Evolutionary conservation across 2,113 vertebrate genomes (phyloP).

Genomic region (Hippocampus abdominalis): DNA sequence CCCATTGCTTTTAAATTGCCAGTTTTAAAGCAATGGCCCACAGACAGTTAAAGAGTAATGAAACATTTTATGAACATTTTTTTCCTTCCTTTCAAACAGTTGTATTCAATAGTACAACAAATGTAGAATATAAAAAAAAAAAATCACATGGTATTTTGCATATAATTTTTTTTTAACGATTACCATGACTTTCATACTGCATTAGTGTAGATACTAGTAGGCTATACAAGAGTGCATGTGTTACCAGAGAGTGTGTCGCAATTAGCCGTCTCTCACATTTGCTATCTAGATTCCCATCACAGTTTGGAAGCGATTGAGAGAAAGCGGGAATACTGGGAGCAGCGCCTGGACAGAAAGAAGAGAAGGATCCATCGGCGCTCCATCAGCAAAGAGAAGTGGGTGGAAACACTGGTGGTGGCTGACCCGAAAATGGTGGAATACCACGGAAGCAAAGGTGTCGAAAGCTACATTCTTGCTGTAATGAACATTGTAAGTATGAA

Average conservation of each 20-base stretch:
- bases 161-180: neutral
- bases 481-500: slow-evolving; percentile 93
- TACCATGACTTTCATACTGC: neutral
- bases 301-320: slow-evolving; percentile 54
- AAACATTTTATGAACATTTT: too few species aligned
- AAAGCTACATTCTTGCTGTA: slow-evolving; percentile 88
- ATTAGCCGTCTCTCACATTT: neutral
- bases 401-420: slow-evolving; percentile 93
- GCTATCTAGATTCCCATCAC: slow-evolving; percentile 39
- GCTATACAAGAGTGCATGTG: neutral
- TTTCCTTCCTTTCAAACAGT: too few species aligned
- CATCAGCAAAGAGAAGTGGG: slow-evolving; percentile 93
- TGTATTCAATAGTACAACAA: too few species aligned
- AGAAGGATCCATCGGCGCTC: slow-evolving; percentile 78
- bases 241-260: neutral
- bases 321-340: slow-evolving; percentile 77
- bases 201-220: neutral
- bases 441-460: slow-evolving; percentile 80
- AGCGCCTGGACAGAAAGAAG: slow-evolving; percentile 46
- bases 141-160: too few species aligned
- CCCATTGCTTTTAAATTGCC: too few species aligned
- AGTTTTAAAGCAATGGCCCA: too few species aligned
- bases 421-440: slow-evolving; percentile 93
- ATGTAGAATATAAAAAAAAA: too few species aligned
- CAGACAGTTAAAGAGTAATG: too few species aligned